Evolutionary conservation across 2,888 invertebrate species (phyloP).

Genomic region (Acrobasis suavella): DNA sequence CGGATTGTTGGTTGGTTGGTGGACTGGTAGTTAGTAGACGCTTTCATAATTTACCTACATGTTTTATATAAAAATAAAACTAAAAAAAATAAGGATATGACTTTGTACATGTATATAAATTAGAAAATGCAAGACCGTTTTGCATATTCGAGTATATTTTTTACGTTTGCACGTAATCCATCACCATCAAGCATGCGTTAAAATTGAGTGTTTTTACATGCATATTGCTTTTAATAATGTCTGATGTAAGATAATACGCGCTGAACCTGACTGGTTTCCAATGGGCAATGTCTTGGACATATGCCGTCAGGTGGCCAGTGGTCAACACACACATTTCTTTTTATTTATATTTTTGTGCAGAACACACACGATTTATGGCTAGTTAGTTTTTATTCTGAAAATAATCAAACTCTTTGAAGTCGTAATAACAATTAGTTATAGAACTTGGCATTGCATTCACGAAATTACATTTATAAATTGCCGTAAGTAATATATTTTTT

Average conservation of each 20-base stretch:
- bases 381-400: constrained; percentile 27
- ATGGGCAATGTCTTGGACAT: constrained; percentile 49
- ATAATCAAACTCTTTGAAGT: constrained; percentile 7
- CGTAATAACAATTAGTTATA: background rate
- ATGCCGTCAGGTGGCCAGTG: constrained; percentile 62
- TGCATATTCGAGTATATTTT: constrained; percentile 10
- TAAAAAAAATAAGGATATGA: too few relatives aligned
- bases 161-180: constrained; percentile 21
- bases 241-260: constrained; percentile 64
- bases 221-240: constrained; percentile 52
- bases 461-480: background rate
- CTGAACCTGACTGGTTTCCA: constrained; percentile 56
- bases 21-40: too few relatives aligned
- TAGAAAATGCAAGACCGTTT: background rate
- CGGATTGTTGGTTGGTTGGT: too few relatives aligned
- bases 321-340: constrained; percentile 50
- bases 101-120: too few relatives aligned
- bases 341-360: constrained; percentile 40
- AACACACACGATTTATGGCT: constrained; percentile 24
- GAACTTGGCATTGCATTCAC: background rate
- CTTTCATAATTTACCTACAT: too few relatives aligned
- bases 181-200: constrained; percentile 21
- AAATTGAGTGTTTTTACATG: constrained; percentile 37
- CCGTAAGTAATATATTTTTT: background rate
- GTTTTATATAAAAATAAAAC: too few relatives aligned